These are phyloP conservation scores for Holacanthella duospinosa DNA, from an alignment of 2,888 invertebrate genomes.

Conservation along the genomic window DNA sequence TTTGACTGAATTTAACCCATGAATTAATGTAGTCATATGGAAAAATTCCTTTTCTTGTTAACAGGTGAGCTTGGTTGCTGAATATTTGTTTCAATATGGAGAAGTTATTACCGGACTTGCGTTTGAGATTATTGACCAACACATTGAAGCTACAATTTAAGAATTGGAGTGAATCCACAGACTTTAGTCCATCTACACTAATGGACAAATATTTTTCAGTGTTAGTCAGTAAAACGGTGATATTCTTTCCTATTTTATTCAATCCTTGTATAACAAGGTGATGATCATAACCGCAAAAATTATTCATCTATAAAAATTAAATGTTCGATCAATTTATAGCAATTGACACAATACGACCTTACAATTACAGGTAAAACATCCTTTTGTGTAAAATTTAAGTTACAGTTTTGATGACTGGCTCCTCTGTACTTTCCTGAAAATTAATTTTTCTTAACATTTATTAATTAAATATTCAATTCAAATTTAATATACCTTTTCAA, in stretches of 20 bases:
- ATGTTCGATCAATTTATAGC: neutral
- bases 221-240: constrained; percentile 13
- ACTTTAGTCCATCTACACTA: constrained; percentile 7
- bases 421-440: neutral
- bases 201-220: constrained; percentile 16
- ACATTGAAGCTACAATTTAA: constrained; percentile 10
- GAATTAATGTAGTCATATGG: constrained; percentile 24
- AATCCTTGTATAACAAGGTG: constrained; percentile 11
- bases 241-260: constrained; percentile 4
- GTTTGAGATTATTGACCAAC: constrained; percentile 10
- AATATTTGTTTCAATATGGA: constrained; percentile 8
- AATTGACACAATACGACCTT: neutral
- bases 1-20: constrained; percentile 17
- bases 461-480: neutral
- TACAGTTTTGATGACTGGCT: constrained; percentile 1
- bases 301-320: constrained; percentile 7
- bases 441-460: neutral
- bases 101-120: neutral
- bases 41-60: constrained; percentile 22
- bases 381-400: neutral
- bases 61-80: neutral
- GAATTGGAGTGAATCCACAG: constrained; percentile 19
- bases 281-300: constrained; percentile 4
- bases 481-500: neutral
- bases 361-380: neutral